Conservation (phyloP, 35 echinoderm and acorn worm species). For the Lytechinus variegatus region DNA sequence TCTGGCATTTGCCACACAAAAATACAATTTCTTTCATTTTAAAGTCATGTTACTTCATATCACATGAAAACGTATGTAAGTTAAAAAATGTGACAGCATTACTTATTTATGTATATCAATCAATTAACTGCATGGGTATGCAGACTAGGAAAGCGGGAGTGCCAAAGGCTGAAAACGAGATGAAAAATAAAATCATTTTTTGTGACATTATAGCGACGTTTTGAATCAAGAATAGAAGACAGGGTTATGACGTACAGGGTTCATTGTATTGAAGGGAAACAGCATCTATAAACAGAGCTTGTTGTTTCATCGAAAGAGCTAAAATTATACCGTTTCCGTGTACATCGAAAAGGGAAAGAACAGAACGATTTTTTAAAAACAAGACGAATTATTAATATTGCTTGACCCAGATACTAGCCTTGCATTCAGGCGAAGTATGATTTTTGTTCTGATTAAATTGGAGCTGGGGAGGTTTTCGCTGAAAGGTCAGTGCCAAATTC, state of each 20-base stretch:
- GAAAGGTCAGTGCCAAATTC: conserved; percentile 42
- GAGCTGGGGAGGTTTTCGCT: neutral
- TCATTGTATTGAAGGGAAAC: conserved; percentile 33
- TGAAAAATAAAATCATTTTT: no score
- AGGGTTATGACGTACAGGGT: neutral
- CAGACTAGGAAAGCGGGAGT: no score
- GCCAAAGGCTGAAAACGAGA: no score
- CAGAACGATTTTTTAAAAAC: neutral
- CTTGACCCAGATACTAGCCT: conserved; percentile 45
- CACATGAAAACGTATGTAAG: no score
- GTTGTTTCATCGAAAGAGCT: conserved; percentile 9
- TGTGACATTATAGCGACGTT: neutral
- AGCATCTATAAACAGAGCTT: conserved; percentile 27
- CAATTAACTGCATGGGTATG: no score
- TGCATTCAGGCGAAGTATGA: neutral
- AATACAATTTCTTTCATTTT: no score
- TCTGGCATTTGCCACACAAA: no score
- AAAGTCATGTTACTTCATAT: no score
- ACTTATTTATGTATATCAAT: no score
- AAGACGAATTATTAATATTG: conserved; percentile 24
- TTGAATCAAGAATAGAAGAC: neutral
- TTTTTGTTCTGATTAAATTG: neutral
- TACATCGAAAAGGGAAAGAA: conserved; percentile 16
- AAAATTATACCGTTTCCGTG: conserved; percentile 36
- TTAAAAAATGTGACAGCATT: no score